A percentile compares a stretch with the other conserved stretches of the same genome.
Conservation (phyloP, 2,888 invertebrate species). For the Coelopa pilipes region DNA sequence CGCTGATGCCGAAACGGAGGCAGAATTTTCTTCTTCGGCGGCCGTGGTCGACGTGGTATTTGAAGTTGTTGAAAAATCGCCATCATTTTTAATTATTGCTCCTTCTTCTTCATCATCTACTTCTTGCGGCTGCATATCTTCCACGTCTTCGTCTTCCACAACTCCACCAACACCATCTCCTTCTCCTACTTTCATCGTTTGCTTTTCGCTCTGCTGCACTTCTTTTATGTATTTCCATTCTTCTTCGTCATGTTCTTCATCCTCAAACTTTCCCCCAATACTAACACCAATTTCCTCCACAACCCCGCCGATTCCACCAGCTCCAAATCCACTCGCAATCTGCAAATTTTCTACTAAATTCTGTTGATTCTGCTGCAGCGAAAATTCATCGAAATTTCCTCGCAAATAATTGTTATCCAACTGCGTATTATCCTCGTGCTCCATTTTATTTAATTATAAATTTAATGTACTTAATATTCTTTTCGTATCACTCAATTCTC, state of each 20-base stretch:
- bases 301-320: conserved; percentile 43
- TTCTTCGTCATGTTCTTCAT: conserved; percentile 72
- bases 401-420: conserved; percentile 53
- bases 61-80: conserved; percentile 58
- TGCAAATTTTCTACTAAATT: conserved; percentile 57
- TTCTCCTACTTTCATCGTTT: conserved; percentile 48
- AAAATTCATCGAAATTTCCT: conserved; percentile 29
- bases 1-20: conserved; percentile 8
- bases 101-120: conserved; percentile 52
- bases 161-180: conserved; percentile 42
- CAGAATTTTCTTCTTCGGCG: conserved; percentile 40
- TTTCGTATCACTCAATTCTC: neutral
- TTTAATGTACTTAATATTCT: no score
- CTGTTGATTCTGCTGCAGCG: conserved; percentile 51
- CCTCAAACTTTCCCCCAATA: conserved; percentile 55
- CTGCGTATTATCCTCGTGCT: conserved; percentile 61
- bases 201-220: conserved; percentile 70
- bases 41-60: conserved; percentile 51
- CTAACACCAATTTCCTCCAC: conserved; percentile 49
- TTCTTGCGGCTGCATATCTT: conserved; percentile 18
- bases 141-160: conserved; percentile 43
- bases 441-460: conserved; percentile 50
- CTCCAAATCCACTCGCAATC: conserved; percentile 50
- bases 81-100: conserved; percentile 58
- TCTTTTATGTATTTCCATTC: conserved; percentile 87